Evolutionary conservation across 1,140 invertebrate genomes (phyloP).

Genomic region (Sitophilus oryzae): DNA sequence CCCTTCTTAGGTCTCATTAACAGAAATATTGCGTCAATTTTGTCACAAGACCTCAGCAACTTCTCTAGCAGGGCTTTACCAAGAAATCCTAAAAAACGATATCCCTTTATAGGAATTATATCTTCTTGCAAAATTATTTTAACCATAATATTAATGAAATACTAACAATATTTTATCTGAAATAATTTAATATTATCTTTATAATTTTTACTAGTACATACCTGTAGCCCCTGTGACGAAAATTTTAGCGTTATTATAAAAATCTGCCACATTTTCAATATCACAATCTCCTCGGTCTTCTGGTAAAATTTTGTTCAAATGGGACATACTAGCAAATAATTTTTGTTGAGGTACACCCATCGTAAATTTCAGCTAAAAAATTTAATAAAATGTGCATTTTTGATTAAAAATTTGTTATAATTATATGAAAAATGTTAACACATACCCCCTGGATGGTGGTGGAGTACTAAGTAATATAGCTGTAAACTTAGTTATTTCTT

Average conservation of each 20-base stretch:
- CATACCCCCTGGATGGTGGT: no score
- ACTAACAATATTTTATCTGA: background rate
- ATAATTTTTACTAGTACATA: background rate
- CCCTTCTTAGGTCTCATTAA: slow-evolving; percentile 71
- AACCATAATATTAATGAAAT: background rate
- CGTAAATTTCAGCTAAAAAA: no score
- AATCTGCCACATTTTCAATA: background rate
- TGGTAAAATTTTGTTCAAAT: no score
- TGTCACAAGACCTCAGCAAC: slow-evolving; percentile 72
- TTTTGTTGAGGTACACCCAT: no score
- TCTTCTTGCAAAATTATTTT: background rate
- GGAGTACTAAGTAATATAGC: no score
- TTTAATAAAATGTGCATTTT: no score
- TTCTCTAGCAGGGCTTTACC: slow-evolving; percentile 89
- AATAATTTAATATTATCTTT: background rate
- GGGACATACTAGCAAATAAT: no score
- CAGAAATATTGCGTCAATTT: slow-evolving; percentile 71
- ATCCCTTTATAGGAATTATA: background rate
- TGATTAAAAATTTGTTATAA: no score
- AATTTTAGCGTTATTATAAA: background rate
- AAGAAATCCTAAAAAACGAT: slow-evolving; percentile 55
- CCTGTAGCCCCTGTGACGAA: background rate
- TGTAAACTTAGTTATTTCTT: no score
- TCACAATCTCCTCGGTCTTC: no score
- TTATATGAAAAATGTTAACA: no score